Percentiles rank a stretch among this genome's conserved stretches.
phyloP scores from a whole-genome alignment of 2,797 vertebrate species.

The Cirrhinus molitorella region DNA sequence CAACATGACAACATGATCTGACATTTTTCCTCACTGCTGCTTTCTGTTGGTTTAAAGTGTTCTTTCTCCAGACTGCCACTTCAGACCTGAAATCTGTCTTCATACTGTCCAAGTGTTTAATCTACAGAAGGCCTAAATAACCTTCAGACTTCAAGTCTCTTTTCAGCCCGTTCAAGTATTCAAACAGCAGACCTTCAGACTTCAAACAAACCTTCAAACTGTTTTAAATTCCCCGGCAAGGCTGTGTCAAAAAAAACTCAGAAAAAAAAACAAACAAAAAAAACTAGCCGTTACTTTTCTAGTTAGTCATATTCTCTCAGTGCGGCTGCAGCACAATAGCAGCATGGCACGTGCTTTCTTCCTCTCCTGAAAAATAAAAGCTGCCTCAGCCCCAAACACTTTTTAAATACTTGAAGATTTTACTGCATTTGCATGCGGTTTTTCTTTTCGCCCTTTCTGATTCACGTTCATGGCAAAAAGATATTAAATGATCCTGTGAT shows the following conservation, averaged over 20 bases:
- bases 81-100: neutral
- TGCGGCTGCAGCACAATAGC: neutral
- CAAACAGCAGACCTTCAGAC: neutral
- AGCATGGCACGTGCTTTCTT: neutral
- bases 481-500: neutral
- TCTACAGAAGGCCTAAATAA: neutral
- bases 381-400: conserved; percentile 9
- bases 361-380: neutral
- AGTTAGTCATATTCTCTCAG: neutral
- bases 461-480: neutral
- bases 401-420: conserved; percentile 33
- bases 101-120: neutral
- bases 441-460: neutral
- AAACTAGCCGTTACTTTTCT: neutral
- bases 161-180: neutral
- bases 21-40: neutral
- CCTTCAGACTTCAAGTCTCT: conserved; percentile 6
- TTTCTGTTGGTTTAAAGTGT: neutral
- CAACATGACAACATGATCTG: neutral
- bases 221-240: neutral
- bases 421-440: conserved; percentile 12
- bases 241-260: neutral
- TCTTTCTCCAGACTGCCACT: neutral
- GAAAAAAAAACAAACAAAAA: neutral
- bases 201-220: conserved; percentile 6